Percentiles rank a stretch among this genome's conserved stretches.
Conservation (phyloP, 1,140 invertebrate genomes). For the Zaprionus taronus region DNA sequence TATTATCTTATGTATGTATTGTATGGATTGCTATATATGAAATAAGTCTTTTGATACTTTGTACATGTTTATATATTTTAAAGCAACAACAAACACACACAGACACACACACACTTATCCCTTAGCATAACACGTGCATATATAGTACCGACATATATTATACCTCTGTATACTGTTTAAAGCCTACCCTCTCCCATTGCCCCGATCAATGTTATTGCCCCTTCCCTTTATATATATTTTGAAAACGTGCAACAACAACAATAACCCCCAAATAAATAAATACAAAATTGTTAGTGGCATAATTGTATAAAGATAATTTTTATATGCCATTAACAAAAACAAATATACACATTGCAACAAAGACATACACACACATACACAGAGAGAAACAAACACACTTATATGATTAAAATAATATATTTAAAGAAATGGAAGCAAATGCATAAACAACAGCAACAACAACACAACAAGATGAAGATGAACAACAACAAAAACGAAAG, state of each 20-base stretch:
- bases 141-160: slow-evolving; percentile 59
- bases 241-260: slow-evolving; percentile 48
- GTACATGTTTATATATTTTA: slow-evolving; percentile 80
- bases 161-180: slow-evolving; percentile 26
- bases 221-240: slow-evolving; percentile 49
- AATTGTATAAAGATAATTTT: slow-evolving; percentile 66
- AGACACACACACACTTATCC: slow-evolving; percentile 24
- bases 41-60: slow-evolving; percentile 82
- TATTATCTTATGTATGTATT: slow-evolving; percentile 77
- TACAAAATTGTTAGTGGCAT: slow-evolving; percentile 56
- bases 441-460: slow-evolving; percentile 67
- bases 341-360: slow-evolving; percentile 49
- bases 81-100: slow-evolving; percentile 14
- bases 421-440: slow-evolving; percentile 56
- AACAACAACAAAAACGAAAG: slow-evolving; percentile 80
- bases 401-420: slow-evolving; percentile 42
- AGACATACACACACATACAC: slow-evolving; percentile 51
- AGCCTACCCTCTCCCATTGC: slow-evolving; percentile 21
- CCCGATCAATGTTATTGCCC: slow-evolving; percentile 61
- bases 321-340: slow-evolving; percentile 57
- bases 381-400: slow-evolving; percentile 37
- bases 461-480: slow-evolving; percentile 71
- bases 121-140: slow-evolving; percentile 65
- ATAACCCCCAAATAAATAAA: slow-evolving; percentile 29
- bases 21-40: slow-evolving; percentile 78